Base-by-base conservation (phyloP, 2,113 vertebrate species). In the Rhinolophus ferrumequinum region DNA sequence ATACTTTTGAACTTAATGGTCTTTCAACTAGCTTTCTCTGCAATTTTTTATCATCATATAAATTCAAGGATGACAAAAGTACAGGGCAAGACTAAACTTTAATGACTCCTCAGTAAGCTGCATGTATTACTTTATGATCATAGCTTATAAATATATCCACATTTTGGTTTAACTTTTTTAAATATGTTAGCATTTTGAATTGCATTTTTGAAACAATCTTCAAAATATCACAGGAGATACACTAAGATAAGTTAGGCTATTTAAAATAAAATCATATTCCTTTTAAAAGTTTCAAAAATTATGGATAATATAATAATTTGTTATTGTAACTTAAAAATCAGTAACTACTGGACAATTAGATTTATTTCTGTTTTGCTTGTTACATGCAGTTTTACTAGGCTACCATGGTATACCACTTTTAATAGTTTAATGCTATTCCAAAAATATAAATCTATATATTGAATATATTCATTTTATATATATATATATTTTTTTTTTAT, bases 31-130 rank as follows among this genome's bases (percentile, higher is more conserved):
- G 18, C 26, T 91, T 82, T 92, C n/a, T 62, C 22, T 89, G 6
- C 33, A 96, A 88, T 96, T 94, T 92, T 54, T 54, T 54, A 38
- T 62, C 62, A 72, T 88, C 54, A 77, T 72, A 58, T 88, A 79
- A 87, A 89, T 58, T 80, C 28, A 75, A 79, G 14, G 13, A 58
- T 79, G 28, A 85, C 5, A 67, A 84, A 95, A 90, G 77, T 88
- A 94, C 12, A 80, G 14, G 30, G 18, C 13, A 77, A 89, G 10
- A 69, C 14, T 79, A 62, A 70, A 93, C 52, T 62, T 35, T 69
- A 35, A 52, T 83, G 35, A 62, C 9, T 73, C 7, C 9, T 83
- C 15, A 50, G 62, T 83, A 82, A 96, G 6, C 6, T 3, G 52
- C 33, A 56, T 54, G 26, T 69, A 79, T 83, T 88, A 60, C 15